Conservation (phyloP, 2,113 vertebrate genomes). For the Ptilorrhoa leucosticta region DNA sequence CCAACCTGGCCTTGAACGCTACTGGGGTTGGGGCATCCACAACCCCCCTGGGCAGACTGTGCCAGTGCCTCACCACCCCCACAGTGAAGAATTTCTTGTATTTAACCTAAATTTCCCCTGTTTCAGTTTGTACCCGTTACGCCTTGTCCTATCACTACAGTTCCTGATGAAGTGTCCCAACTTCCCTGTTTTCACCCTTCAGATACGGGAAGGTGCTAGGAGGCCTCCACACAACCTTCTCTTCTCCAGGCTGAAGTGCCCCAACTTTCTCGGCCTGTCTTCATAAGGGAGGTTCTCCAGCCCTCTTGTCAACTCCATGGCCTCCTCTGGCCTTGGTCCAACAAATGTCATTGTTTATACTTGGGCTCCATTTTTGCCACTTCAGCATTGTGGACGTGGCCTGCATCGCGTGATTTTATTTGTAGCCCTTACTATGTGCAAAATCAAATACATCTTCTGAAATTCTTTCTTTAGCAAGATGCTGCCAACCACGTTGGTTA, state of each 20-base stretch:
- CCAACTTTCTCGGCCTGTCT: neutral
- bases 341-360: neutral
- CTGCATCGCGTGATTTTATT: accelerated
- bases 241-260: neutral
- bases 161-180: no score
- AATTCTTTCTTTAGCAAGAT: constrained; percentile 68
- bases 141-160: neutral
- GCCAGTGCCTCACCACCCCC: neutral
- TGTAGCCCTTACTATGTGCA: accelerated
- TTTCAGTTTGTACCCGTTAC: no score
- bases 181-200: neutral
- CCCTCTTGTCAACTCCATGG: neutral
- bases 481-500: constrained; percentile 84
- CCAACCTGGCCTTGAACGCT: neutral
- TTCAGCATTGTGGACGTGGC: accelerated
- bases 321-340: neutral
- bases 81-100: neutral
- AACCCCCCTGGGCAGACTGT: neutral
- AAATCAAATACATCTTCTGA: neutral
- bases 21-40: neutral
- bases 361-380: neutral
- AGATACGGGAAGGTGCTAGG: neutral
- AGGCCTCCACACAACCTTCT: neutral
- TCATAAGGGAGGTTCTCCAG: neutral
- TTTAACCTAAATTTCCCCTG: no score